Evolutionary conservation across 2,113 vertebrate species (phyloP), one percentile per base, ranked within the genome.

Genomic region (Hippotragus niger): DNA sequence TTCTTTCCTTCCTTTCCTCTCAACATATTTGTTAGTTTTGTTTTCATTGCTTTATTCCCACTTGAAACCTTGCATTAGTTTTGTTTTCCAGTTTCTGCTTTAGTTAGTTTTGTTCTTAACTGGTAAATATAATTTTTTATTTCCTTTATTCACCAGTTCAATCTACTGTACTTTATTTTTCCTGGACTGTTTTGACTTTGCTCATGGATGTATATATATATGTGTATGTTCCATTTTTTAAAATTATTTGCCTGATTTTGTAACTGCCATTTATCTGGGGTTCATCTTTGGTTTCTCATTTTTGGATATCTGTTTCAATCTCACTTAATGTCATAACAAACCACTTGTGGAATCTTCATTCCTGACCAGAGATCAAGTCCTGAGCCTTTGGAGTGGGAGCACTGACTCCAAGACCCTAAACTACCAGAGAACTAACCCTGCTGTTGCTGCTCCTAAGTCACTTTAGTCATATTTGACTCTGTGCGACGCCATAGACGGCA

Each of bases 401-500:
- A 21, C 2, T 67, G 64, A 67, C 64, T 67, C 64, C 9, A 36
- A 67, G 64, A 36, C 17, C n/a, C 64, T 67, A 21, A 0, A 67
- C 17, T 36, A 10, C 64, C 17, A 36, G 64, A 67, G 33, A 67
- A 67, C 64, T 11, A 67, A 21, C 4, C 33, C 62, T 64, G 62
- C 3, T 64, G 31, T 1, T n/a, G 33, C 33, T 33, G 31, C 31
- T n/a, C 1, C 33, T 64, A 64, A n/a, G 16, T 64, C 33, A n/a
- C 33, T 9, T n/a, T 16, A 67, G 62, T 67, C 3, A 0, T 67
- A 16, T 19, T 1, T 2, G 1, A 67, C 33, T 67, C 33, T 19
- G 4, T 64, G 62, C 2, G 0, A n/a, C 62, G 33, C 33, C 62
- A n/a, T 0, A n/a, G 33, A 67, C 0, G 7, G 62, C 33, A 67